phyloP scores from a whole-genome alignment of 2,113 vertebrate genomes.

The Anguilla rostrata region DNA sequence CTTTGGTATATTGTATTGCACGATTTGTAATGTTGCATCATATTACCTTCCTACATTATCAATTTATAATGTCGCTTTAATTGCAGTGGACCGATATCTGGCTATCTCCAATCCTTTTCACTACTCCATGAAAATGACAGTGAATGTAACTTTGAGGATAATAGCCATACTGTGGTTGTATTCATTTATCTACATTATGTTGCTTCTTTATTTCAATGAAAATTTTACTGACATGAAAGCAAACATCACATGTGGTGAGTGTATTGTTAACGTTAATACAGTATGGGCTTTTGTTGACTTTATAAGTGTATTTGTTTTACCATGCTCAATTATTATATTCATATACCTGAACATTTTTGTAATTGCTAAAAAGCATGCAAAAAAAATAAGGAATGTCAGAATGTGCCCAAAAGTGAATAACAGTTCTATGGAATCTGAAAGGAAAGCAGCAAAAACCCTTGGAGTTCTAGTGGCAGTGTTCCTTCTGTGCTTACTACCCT shows the following conservation, averaged over 20 bases:
- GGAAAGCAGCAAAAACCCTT: conserved; percentile 8
- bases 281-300: too few relatives aligned
- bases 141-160: too few relatives aligned
- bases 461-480: conserved; percentile 31
- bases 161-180: too few relatives aligned
- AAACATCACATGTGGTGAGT: neutral
- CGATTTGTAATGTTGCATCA: too few relatives aligned
- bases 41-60: too few relatives aligned
- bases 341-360: conserved; percentile 35
- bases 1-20: too few relatives aligned
- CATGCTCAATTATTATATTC: conserved; percentile 18
- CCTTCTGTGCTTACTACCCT: conserved; percentile 34
- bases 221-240: conserved; percentile 20
- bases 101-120: too few relatives aligned
- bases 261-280: too few relatives aligned
- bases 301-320: neutral
- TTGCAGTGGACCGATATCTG: too few relatives aligned
- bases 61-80: too few relatives aligned
- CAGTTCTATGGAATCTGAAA: conserved; percentile 16
- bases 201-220: neutral
- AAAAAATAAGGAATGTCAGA: neutral
- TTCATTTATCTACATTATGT: too few relatives aligned
- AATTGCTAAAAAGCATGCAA: conserved; percentile 19
- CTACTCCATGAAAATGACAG: too few relatives aligned
- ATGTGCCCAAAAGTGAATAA: neutral